These are phyloP conservation scores for Pycnomerus fuliginosus DNA, from an alignment of 2,888 invertebrate genomes.

Conservation along the genomic window DNA sequence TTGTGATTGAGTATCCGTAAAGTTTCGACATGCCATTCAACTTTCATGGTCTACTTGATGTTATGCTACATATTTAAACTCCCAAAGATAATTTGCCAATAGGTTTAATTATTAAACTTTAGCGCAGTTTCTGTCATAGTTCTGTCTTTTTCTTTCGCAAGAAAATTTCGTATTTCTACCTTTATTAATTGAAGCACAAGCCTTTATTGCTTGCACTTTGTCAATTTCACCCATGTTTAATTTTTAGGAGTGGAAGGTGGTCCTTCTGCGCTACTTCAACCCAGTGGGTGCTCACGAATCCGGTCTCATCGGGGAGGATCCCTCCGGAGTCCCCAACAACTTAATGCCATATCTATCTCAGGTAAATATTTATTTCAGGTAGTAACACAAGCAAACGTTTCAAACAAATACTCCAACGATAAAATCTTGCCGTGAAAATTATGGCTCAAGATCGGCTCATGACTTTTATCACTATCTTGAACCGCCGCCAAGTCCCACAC, in stretches of 20 bases:
- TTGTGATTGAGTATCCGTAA: too few relatives aligned
- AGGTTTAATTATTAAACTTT: too few relatives aligned
- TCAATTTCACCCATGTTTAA: conserved; percentile 7
- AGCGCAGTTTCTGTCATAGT: too few relatives aligned
- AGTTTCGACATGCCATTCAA: too few relatives aligned
- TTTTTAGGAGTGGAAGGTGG: conserved; percentile 72
- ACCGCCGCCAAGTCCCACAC: conserved; percentile 58
- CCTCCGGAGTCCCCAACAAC: conserved; percentile 87
- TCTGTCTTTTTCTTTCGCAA: too few relatives aligned
- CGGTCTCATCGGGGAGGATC: conserved; percentile 90
- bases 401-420: conserved; percentile 39
- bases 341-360: conserved; percentile 92
- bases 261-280: conserved; percentile 90
- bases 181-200: neutral
- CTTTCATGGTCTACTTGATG: too few relatives aligned
- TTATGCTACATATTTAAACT: too few relatives aligned
- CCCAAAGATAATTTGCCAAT: too few relatives aligned
- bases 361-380: conserved; percentile 44
- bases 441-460: conserved; percentile 30
- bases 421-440: conserved; percentile 36
- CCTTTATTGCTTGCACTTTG: neutral
- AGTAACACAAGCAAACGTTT: conserved; percentile 35
- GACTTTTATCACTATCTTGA: conserved; percentile 24
- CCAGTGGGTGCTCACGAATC: conserved; percentile 92
- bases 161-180: neutral